A percentile compares a stretch with the other conserved stretches of the same genome.
These are phyloP conservation scores for Sciurus niger DNA, from an alignment of 2,113 vertebrate species.

Conservation along the genomic window DNA sequence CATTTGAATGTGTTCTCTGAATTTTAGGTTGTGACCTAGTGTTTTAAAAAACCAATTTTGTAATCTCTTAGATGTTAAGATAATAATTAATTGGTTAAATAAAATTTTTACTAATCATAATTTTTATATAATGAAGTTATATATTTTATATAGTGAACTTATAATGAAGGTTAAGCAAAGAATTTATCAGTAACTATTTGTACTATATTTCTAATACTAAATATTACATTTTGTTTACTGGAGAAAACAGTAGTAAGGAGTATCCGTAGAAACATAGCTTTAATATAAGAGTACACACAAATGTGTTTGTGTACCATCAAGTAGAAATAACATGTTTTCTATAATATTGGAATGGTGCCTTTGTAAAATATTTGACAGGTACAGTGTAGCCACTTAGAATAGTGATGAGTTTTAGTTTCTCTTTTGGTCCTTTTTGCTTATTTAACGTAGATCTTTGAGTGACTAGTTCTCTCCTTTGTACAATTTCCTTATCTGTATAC, in stretches of 20 bases:
- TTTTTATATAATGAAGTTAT: not conserved
- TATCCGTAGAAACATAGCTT: constrained; percentile 54
- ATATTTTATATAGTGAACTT: constrained; percentile 23
- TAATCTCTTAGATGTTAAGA: constrained; percentile 29
- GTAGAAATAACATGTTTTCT: constrained; percentile 62
- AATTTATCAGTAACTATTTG: not conserved
- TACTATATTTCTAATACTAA: constrained; percentile 37
- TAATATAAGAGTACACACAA: not conserved
- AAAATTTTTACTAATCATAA: not conserved
- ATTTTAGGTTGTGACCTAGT: not conserved
- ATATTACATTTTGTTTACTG: not conserved
- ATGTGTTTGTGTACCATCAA: constrained; percentile 18
- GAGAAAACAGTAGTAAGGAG: not conserved
- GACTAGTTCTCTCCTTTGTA: not conserved
- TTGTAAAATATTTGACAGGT: constrained; percentile 60
- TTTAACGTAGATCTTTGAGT: constrained; percentile 26
- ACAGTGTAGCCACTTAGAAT: not conserved
- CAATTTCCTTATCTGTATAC: not conserved
- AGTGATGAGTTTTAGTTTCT: constrained; percentile 53
- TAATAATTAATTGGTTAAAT: constrained; percentile 45
- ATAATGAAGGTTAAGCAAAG: constrained; percentile 21
- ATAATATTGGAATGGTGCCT: constrained; percentile 57
- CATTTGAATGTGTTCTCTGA: constrained; percentile 12
- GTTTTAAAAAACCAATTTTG: constrained; percentile 1
- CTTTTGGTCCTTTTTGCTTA: constrained; percentile 48